phyloP scores from a whole-genome alignment of 2,797 vertebrate species.

The Poecilia picta region DNA sequence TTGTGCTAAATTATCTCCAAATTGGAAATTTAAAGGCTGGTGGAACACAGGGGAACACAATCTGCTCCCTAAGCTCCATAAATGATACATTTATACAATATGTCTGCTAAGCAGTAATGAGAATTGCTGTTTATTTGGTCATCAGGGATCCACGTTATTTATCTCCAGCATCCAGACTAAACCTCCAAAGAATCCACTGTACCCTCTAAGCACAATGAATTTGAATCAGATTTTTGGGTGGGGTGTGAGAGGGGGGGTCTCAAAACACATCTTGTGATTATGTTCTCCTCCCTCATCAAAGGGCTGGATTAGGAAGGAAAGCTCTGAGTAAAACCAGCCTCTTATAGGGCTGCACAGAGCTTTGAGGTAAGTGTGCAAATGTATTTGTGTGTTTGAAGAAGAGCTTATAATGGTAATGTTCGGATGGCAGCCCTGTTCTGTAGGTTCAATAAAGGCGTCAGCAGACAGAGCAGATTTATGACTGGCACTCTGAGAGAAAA shows the following conservation, averaged over 20 bases:
- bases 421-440: conserved; percentile 48
- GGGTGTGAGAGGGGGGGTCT: conserved; percentile 16
- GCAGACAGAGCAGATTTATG: conserved; percentile 66
- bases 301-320: conserved; percentile 46
- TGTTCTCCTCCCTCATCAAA: conserved; percentile 36
- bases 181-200: conserved; percentile 29
- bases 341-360: conserved; percentile 43
- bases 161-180: conserved; percentile 64
- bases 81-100: conserved; percentile 8
- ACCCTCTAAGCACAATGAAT: conserved; percentile 13
- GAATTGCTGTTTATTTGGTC: conserved; percentile 21
- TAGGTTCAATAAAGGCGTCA: conserved; percentile 62
- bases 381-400: conserved; percentile 31
- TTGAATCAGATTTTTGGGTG: conserved; percentile 33
- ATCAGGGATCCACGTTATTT: conserved; percentile 51
- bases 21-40: conserved; percentile 69
- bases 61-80: conserved; percentile 27
- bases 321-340: conserved; percentile 42
- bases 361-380: conserved; percentile 41
- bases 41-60: conserved; percentile 32
- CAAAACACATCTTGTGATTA: conserved; percentile 53
- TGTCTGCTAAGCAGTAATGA: conserved; percentile 24
- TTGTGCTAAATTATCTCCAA: conserved; percentile 66
- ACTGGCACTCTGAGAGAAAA: conserved; percentile 46
- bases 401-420: conserved; percentile 53